Evolutionary conservation across 2,797 vertebrate genomes (phyloP).

Genomic region (Pygocentrus nattereri): DNA sequence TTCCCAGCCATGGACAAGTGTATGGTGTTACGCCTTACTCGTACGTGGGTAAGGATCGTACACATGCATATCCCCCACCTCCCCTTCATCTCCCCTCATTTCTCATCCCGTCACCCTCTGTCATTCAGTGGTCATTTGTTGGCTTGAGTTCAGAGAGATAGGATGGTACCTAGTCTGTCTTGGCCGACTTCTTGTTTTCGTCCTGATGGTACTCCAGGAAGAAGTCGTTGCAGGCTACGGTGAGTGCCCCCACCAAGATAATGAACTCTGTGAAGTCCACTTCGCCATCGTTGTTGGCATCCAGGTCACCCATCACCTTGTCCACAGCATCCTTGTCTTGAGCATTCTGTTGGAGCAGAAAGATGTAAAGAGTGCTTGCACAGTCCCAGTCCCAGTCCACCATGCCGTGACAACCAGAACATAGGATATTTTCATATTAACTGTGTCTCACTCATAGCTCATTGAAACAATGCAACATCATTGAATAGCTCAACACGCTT

Average conservation of each 20-base stretch:
- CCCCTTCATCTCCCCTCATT: not conserved
- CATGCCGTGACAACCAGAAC: not conserved
- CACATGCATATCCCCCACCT: constrained; percentile 25
- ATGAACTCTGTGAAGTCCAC: constrained; percentile 86
- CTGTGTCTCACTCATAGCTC: too few species aligned
- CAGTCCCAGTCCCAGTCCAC: not conserved
- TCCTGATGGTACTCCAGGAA: constrained; percentile 83
- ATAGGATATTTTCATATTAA: too few species aligned
- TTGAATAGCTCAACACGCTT: too few species aligned
- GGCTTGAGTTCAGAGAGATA: constrained; percentile 40
- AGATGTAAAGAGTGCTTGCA: not conserved
- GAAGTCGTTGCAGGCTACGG: constrained; percentile 85
- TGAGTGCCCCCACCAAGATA: constrained; percentile 82
- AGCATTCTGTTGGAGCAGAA: constrained; percentile 71
- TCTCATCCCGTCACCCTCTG: not conserved
- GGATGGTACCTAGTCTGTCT: constrained; percentile 46
- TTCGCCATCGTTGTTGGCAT: constrained; percentile 83
- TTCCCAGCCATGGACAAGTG: constrained; percentile 10
- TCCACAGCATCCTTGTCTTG: constrained; percentile 84
- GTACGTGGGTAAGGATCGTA: constrained; percentile 15
- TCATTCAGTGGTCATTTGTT: constrained; percentile 46
- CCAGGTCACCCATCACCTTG: constrained; percentile 83
- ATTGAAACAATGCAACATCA: too few species aligned
- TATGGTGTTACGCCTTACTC: not conserved
- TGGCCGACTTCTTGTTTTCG: constrained; percentile 64